Evolutionary conservation across 1,140 invertebrate genomes (phyloP).

Genomic region (Pogonus chalceus): DNA sequence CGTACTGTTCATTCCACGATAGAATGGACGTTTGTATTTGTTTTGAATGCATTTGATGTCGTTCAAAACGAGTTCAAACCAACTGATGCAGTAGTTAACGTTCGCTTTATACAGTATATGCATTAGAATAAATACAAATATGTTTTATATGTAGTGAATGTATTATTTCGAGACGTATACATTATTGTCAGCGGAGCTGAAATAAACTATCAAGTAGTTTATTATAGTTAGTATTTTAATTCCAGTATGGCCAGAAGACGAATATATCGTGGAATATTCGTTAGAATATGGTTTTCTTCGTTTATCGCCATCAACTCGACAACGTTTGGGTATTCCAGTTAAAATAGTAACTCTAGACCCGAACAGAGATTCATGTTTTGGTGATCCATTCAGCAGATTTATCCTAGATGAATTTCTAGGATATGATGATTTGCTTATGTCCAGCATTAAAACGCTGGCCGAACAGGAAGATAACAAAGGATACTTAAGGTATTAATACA

Average conservation of each 20-base stretch:
- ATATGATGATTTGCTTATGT: conserved; percentile 95
- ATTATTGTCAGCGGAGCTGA: no score
- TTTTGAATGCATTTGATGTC: no score
- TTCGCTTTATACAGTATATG: no score
- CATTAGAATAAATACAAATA: no score
- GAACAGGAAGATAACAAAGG: conserved; percentile 96
- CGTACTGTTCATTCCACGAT: no score
- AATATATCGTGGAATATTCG: conserved; percentile 96
- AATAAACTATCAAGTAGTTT: no score
- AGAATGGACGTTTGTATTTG: no score
- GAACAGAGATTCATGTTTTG: conserved; percentile 80
- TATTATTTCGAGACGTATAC: no score
- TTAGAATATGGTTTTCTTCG: conserved; percentile 93
- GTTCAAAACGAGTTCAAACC: no score
- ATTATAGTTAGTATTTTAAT: conserved; percentile 20
- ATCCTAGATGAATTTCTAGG: conserved; percentile 88
- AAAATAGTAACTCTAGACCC: conserved; percentile 88
- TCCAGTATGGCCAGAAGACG: conserved; percentile 72
- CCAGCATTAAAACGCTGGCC: conserved; percentile 87
- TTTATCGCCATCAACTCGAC: conserved; percentile 71
- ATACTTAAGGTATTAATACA: conserved; percentile 72
- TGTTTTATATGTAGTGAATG: no score
- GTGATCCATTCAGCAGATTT: conserved; percentile 81
- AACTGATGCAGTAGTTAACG: no score
- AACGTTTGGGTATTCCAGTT: conserved; percentile 83